Conservation (phyloP, 1,140 invertebrate species). For the Eubasilissa regina region DNA sequence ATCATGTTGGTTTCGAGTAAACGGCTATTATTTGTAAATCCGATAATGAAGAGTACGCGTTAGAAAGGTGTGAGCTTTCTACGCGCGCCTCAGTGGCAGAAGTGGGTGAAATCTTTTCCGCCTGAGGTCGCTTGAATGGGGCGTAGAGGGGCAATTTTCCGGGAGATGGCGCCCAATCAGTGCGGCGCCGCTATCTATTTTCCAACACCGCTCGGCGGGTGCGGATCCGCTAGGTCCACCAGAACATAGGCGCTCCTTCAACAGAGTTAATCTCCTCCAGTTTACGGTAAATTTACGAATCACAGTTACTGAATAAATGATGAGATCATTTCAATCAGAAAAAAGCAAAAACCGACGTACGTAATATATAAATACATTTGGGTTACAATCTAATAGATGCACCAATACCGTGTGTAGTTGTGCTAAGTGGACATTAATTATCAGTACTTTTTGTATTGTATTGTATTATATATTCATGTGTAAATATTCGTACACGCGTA, state of each 20-base stretch:
- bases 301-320: no score
- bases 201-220: not conserved
- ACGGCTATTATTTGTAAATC: no score
- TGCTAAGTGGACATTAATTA: no score
- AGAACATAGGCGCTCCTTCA: not conserved
- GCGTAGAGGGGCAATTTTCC: conserved; percentile 25
- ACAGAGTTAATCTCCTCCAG: not conserved
- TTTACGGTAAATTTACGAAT: not conserved
- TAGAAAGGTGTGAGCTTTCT: not conserved
- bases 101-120: not conserved
- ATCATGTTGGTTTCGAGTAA: no score
- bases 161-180: conserved; percentile 30
- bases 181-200: conserved; percentile 5
- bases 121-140: not conserved
- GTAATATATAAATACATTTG: no score
- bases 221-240: not conserved
- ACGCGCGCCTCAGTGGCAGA: not conserved
- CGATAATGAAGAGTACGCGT: not conserved
- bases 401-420: no score
- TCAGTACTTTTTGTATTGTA: no score
- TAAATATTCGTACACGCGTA: no score
- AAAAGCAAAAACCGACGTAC: no score
- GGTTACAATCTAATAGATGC: no score
- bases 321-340: no score
- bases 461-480: no score